Evolutionary conservation across 2,797 vertebrate species (phyloP), one percentile per base, ranked within the genome.

Genomic region (Holocentrus rufus): DNA sequence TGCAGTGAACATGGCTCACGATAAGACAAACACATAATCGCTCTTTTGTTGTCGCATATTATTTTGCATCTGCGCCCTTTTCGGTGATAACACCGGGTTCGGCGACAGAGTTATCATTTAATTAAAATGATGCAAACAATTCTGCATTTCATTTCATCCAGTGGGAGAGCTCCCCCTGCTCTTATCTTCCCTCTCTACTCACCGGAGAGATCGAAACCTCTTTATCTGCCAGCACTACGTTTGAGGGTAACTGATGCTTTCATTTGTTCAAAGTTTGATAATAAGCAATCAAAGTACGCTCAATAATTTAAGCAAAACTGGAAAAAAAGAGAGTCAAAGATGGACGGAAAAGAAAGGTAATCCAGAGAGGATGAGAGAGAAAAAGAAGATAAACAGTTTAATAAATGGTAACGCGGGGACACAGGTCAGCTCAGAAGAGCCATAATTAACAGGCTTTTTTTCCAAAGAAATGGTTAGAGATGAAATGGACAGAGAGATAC

Each of bases 71-170:
- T 76, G 66, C 52, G 7, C 44, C 63, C 36, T 30, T 59, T 55
- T 39, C 49, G 17, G 65, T 47, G 71, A 88, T 82, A 77, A 86
- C 81, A 63, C 49, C 15, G 44, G 44, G 34, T 60, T 72, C 39
- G 53, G 64, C 57, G 13, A 64, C 68, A 62, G 57, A 81, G 73
- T 84, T 87, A 82, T 84, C 71, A 80, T 75, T 89, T 83, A 85
- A 91, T 91, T 84, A 87, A 88, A 83, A 82, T 55, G 20, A 87
- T 66, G 69, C 83, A 82, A 85, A 82, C 74, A 79, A 27, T 77
- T 80, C 77, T 23, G 56, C 59, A 30, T 81, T 83, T 85, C 50
- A 39, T 76, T 81, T 79, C 63, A 60, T 84, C 52, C 72, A 22
- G 66, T 36, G 50, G 64, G 69, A 79, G 73, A 36, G 13, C 2